A percentile compares a stretch with the other conserved stretches of the same genome.
These are phyloP conservation scores for Bombycilla garrulus DNA, from an alignment of 2,113 vertebrate genomes.

Conservation along the genomic window DNA sequence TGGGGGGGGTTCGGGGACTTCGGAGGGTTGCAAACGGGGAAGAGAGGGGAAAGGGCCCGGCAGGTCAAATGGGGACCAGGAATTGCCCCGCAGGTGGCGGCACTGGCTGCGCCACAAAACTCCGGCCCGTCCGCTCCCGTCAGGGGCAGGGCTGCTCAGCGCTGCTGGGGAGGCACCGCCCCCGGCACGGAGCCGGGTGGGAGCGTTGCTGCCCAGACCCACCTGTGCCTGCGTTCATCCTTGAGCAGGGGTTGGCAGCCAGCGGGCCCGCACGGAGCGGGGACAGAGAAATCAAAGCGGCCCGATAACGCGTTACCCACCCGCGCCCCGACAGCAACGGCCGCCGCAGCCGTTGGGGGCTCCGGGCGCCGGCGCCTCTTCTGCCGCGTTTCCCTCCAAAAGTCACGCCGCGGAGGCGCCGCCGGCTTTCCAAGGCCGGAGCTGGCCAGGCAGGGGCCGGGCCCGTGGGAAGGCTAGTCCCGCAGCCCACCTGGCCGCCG, in stretches of 20 bases:
- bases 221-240: slow-evolving; percentile 38
- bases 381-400: not conserved
- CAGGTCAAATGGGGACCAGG: rapidly evolving
- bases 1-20: too few relatives aligned
- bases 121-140: not conserved
- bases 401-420: not conserved
- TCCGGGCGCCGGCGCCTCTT: not conserved
- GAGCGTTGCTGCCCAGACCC: not conserved
- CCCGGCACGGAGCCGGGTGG: not conserved
- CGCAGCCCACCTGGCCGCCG: not conserved
- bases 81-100: not conserved
- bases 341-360: not conserved
- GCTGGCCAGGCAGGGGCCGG: not conserved
- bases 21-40: not conserved
- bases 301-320: not conserved
- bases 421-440: not conserved
- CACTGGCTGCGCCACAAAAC: not conserved
- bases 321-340: not conserved
- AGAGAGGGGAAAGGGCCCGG: not conserved
- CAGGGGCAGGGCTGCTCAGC: not conserved
- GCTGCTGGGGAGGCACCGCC: not conserved
- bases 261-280: not conserved
- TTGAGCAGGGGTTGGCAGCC: not conserved
- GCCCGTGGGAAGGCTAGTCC: not conserved
- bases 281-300: slow-evolving; percentile 76